These are phyloP conservation scores for Hozukius guyotensis DNA, from an alignment of 2,797 vertebrate species.

Conservation along the genomic window DNA sequence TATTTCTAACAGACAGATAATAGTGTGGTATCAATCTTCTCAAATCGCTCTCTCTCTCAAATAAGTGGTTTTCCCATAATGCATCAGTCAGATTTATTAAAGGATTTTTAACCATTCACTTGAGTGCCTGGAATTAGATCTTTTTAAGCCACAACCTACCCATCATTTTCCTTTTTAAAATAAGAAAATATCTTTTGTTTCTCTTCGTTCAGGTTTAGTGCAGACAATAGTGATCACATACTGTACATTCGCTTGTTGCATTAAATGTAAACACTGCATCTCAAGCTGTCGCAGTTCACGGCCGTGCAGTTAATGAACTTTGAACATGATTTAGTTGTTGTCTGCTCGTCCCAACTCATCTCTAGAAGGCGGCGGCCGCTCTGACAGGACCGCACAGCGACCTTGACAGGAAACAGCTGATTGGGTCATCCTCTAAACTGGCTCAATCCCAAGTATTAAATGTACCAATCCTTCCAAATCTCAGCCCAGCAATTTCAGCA, in stretches of 20 bases:
- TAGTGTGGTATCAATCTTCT: not conserved
- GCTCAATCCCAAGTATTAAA: slow-evolving; percentile 71
- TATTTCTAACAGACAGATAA: not conserved
- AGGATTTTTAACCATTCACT: not conserved
- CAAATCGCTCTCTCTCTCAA: not conserved
- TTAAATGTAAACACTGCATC: slow-evolving; percentile 33
- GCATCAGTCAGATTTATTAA: not conserved
- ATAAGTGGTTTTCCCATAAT: not conserved
- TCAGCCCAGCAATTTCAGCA: slow-evolving; percentile 65
- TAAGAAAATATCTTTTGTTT: not conserved
- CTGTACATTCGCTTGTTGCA: not conserved
- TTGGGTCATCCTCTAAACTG: slow-evolving; percentile 79
- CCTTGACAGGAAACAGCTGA: slow-evolving; percentile 77
- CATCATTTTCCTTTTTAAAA: not conserved
- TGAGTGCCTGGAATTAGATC: not conserved
- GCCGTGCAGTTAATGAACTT: slow-evolving; percentile 63
- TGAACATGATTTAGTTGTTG: slow-evolving; percentile 62
- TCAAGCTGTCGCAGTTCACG: slow-evolving; percentile 28
- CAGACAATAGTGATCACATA: not conserved
- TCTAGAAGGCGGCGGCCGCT: slow-evolving; percentile 33
- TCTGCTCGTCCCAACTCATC: slow-evolving; percentile 41
- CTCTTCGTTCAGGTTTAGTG: not conserved
- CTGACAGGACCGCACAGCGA: slow-evolving; percentile 51
- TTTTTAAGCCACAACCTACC: not conserved
- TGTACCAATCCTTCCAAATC: slow-evolving; percentile 68